Base-by-base conservation (phyloP, 35 echinoderm and acorn worm genomes). In the Ptychodera flava region DNA sequence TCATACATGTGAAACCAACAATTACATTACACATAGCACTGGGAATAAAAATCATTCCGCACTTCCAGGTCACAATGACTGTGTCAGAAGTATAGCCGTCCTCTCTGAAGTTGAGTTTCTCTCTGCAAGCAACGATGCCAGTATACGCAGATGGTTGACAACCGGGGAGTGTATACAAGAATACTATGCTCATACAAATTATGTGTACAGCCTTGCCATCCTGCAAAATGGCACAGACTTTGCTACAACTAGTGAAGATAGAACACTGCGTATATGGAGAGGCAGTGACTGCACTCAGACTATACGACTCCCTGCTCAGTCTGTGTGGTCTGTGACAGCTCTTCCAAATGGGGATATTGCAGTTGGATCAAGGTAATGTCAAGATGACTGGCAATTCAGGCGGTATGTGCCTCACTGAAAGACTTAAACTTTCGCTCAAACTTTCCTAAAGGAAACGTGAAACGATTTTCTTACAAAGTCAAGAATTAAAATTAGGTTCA, bases 331-430 rank as follows among this genome's bases (percentile, higher is more conserved):
- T 76, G 96, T 99, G 81, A 80, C 90, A 16, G 37, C 83, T 1
- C 88, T 99, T 6, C 82, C 85, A 1, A 99, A 99, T 86, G 96
- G 96, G 16, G 96, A 99, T 85, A 92, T 99, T 81, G 90, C 88
- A 35, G 92, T 90, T 33, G 96, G 96, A 36, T 79, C 96, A 31
- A 99, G 96, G 96, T 99, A 84, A n/a, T n/a, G n/a, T n/a, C n/a
- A n/a, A n/a, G n/a, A n/a, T n/a, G n/a, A n/a, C n/a, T n/a, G n/a
- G n/a, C n/a, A n/a, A n/a, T n/a, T n/a, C n/a, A n/a, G n/a, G n/a
- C n/a, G n/a, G n/a, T n/a, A n/a, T 84, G 81, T 36, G 16, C 35
- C 16, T 31, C 2, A 16, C 16, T 34, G 22, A 1, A 31, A 81
- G 2, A 34, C 27, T 79, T 30, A 79, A 77, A 15, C n/a, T n/a